Evolutionary conservation across 2,113 vertebrate genomes (phyloP), one percentile per base, ranked within the genome.

Genomic region (Loxodonta africana): DNA sequence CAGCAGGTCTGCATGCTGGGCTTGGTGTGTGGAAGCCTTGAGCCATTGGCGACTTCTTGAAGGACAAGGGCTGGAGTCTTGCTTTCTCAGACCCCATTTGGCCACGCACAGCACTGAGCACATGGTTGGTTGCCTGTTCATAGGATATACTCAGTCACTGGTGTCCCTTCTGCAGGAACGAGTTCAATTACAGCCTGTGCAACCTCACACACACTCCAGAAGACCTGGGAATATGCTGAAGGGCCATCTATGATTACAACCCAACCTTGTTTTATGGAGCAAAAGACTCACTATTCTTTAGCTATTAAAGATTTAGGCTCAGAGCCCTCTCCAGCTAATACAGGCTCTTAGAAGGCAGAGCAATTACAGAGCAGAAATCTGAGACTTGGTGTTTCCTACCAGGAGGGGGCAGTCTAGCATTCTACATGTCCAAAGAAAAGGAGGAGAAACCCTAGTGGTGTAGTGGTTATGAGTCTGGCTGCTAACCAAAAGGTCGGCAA

Each of bases 361-460:
- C 3, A 1, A 2, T 33, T 0, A 0, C 48, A 11, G 44, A 28
- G 37, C 67, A 71, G 25, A 62, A 48, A 37, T 21, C 28, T 2
- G 14, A 10, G 46, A 18, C 57, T 5, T 12, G 65, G 46, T 1
- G 1, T 3, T 51, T 63, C 57, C 5, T 3, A 87, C 85, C 97
- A 85, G 92, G 86, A 97, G 92, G 33, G 89, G 90, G 73, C 94
- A n/a, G 48, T 33, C 37, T 41, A 62, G 73, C 26, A 2, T 23
- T 0, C 37, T 37, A 74, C 23, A 44, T 23, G 77, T 14, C 69
- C 4, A 0, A 1, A 21, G 37, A 46, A 51, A 67, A 44, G n/a
- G 12, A 37, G 37, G 37, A 37, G 37, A 37, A 37, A 37, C 37
- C 37, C 37, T 37, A 37, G 37, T 37, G 37, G 37, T 37, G 37